Percentiles rank a stretch among this genome's conserved stretches.
Conservation (phyloP, 2,113 vertebrate genomes). For the Oreochromis niloticus region DNA sequence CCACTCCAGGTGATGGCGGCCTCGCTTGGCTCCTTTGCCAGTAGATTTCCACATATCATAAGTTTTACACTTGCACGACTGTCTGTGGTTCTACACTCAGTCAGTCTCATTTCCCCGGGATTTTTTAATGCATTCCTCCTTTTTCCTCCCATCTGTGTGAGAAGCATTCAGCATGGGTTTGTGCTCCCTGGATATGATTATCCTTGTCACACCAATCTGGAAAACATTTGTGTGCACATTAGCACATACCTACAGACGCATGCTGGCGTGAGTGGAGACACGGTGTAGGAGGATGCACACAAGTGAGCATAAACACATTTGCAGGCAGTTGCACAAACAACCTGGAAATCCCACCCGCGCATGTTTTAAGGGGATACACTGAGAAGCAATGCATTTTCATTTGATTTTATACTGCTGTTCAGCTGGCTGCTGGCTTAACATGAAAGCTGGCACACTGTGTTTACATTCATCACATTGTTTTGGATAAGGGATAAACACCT, state of each 20-base stretch:
- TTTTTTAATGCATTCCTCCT: conserved; percentile 6
- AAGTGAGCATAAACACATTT: background rate
- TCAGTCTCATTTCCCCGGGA: background rate
- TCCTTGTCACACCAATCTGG: conserved; percentile 50
- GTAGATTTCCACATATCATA: background rate
- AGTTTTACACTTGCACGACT: background rate
- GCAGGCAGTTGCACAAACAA: background rate
- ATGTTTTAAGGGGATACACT: background rate
- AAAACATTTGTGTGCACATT: conserved; percentile 54
- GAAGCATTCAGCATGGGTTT: background rate
- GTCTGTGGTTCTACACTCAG: background rate
- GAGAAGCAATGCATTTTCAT: background rate
- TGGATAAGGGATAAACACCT: background rate
- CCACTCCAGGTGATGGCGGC: background rate
- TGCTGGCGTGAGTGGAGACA: background rate
- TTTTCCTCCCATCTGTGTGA: conserved; percentile 21
- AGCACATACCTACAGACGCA: conserved; percentile 22
- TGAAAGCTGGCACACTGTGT: background rate
- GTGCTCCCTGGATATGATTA: conserved; percentile 59
- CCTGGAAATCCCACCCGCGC: background rate
- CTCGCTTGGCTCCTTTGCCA: background rate
- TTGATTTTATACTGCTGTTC: background rate
- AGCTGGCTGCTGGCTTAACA: background rate
- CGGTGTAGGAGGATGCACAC: background rate
- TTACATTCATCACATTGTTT: conserved; percentile 24